These are phyloP conservation scores for Ernsta delagoae DNA, from an alignment of 2,888 invertebrate genomes.

Conservation along the genomic window DNA sequence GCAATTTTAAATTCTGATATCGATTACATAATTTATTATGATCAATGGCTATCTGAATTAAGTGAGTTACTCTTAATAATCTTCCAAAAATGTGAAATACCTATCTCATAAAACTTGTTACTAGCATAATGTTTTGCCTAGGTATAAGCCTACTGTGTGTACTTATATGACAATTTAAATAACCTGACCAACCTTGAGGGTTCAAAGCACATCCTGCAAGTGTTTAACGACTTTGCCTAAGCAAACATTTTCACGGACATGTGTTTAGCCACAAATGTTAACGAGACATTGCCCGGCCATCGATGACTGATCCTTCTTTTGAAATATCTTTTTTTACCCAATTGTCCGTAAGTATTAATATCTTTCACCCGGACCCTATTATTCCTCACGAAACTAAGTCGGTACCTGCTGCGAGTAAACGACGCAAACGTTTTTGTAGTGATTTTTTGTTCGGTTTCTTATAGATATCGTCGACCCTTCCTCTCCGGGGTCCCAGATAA, in stretches of 20 bases:
- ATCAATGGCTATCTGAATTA: too few relatives aligned
- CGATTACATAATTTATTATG: too few relatives aligned
- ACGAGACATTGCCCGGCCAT: slow-evolving; percentile 56
- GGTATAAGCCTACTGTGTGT: neutral
- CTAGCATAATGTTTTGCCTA: neutral
- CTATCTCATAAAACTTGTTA: neutral
- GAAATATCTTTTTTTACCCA: slow-evolving; percentile 59
- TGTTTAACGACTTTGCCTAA: slow-evolving; percentile 79
- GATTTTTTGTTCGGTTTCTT: slow-evolving; percentile 67
- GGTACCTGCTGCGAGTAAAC: slow-evolving; percentile 69
- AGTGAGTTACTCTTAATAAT: too few relatives aligned
- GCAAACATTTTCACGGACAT: slow-evolving; percentile 76
- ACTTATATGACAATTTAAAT: slow-evolving; percentile 52
- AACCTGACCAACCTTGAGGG: slow-evolving; percentile 76
- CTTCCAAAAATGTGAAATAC: neutral
- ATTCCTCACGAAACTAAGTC: slow-evolving; percentile 50
- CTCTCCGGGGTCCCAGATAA: slow-evolving; percentile 60
- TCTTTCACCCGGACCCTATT: slow-evolving; percentile 49
- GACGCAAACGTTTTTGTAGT: slow-evolving; percentile 60
- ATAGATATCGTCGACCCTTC: slow-evolving; percentile 59
- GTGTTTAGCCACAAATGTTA: slow-evolving; percentile 66
- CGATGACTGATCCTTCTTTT: slow-evolving; percentile 46
- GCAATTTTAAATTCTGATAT: too few relatives aligned
- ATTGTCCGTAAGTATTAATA: slow-evolving; percentile 55
- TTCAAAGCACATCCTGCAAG: slow-evolving; percentile 79